Evolutionary conservation across 2,888 invertebrate species (phyloP).

Genomic region (Orthosia cruda): DNA sequence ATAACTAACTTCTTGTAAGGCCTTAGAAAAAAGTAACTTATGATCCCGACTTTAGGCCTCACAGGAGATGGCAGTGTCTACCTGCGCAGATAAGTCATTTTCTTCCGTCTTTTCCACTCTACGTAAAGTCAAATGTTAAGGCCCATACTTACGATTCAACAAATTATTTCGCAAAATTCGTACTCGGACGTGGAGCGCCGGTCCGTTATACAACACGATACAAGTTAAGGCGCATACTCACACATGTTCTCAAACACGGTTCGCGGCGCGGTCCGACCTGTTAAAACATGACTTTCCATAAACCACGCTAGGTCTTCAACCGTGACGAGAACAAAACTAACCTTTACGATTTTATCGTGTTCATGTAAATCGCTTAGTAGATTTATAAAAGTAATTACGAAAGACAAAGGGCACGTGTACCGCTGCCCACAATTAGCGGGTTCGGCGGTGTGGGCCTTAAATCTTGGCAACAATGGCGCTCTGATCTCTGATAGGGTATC

Average conservation of each 20-base stretch:
- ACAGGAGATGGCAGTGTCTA: not conserved
- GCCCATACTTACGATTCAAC: not conserved
- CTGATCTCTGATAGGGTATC: conserved; percentile 86
- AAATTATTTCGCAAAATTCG: not conserved
- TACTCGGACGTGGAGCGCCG: not conserved
- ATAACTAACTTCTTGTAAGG: not conserved
- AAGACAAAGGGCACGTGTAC: conserved; percentile 79
- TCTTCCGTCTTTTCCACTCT: not conserved
- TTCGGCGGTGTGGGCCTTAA: conserved; percentile 74
- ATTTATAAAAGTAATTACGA: conserved; percentile 86
- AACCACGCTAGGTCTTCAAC: conserved; percentile 66
- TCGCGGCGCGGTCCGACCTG: conserved; percentile 14
- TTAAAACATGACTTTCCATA: conserved; percentile 50
- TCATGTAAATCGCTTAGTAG: conserved; percentile 85
- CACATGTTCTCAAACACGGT: conserved; percentile 13
- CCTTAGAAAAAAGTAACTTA: conserved; percentile 7
- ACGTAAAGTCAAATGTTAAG: not conserved
- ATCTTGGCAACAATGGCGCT: conserved; percentile 84
- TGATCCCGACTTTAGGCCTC: not conserved
- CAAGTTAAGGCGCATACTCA: conserved; percentile 4
- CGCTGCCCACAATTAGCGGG: conserved; percentile 69
- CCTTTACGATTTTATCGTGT: conserved; percentile 80
- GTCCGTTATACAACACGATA: not conserved
- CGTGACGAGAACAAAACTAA: conserved; percentile 82
- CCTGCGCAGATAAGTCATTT: not conserved